Conservation (phyloP, 2,797 vertebrate species). For the Miichthys miiuy region DNA sequence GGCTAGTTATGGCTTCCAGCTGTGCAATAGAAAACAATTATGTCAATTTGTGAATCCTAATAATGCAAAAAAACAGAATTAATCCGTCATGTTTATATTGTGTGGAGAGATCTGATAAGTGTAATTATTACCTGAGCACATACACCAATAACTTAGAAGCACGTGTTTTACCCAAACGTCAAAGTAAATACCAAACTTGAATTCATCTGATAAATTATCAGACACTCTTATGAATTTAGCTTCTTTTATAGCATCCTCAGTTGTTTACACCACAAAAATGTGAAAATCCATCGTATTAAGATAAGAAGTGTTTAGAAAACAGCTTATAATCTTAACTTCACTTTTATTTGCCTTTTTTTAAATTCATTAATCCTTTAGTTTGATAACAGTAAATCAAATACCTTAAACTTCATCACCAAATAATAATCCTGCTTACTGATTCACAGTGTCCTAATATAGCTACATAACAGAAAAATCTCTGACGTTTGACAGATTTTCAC, state of each 20-base stretch:
- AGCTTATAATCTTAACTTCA: not conserved
- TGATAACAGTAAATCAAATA: not conserved
- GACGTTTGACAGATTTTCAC: not conserved
- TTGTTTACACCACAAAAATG: not conserved
- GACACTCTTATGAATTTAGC: not conserved
- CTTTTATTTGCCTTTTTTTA: no score
- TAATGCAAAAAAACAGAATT: constrained; percentile 46
- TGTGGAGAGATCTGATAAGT: constrained; percentile 32
- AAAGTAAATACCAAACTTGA: not conserved
- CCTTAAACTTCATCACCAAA: not conserved
- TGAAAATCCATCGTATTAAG: not conserved
- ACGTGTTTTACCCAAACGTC: not conserved
- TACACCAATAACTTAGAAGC: constrained; percentile 6
- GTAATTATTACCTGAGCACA: constrained; percentile 38
- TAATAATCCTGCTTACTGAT: not conserved
- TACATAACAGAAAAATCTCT: not conserved
- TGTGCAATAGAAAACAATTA: constrained; percentile 60
- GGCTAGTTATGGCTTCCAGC: constrained; percentile 54
- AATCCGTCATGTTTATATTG: constrained; percentile 27
- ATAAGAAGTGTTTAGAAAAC: not conserved
- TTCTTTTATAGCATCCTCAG: not conserved
- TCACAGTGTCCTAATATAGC: no score
- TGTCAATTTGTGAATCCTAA: constrained; percentile 54
- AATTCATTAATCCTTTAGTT: not conserved
- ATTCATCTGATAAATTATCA: constrained; percentile 1